Percentiles rank a stretch among this genome's conserved stretches.
These are phyloP conservation scores for Pharmacophagus antenor DNA, from an alignment of 2,888 invertebrate genomes.

Conservation along the genomic window DNA sequence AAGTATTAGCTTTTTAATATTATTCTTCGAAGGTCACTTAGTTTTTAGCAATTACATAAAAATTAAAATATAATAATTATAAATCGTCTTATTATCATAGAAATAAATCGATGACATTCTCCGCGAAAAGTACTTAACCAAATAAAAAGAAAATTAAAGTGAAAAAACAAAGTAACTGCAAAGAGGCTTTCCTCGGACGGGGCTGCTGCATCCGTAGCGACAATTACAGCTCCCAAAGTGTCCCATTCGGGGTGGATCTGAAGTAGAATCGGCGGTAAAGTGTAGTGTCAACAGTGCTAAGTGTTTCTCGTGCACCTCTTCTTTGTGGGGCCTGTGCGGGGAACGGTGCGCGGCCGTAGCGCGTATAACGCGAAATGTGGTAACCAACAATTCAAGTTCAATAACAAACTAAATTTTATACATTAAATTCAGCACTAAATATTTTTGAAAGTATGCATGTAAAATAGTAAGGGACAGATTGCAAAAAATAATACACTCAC, in stretches of 20 bases:
- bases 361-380: conserved; percentile 26
- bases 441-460: too few species aligned
- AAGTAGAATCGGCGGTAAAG: conserved; percentile 68
- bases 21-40: too few species aligned
- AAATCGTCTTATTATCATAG: not conserved
- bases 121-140: not conserved
- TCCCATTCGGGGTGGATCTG: conserved; percentile 46
- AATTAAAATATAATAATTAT: not conserved
- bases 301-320: conserved; percentile 70
- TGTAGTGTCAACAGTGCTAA: conserved; percentile 78
- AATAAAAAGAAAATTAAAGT: not conserved
- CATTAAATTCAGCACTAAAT: too few species aligned
- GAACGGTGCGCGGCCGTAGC: conserved; percentile 25
- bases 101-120: not conserved
- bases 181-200: conserved; percentile 21
- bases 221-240: conserved; percentile 46
- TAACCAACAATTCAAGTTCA: conserved; percentile 33
- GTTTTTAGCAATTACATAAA: too few species aligned
- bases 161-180: conserved; percentile 12
- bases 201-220: conserved; percentile 36
- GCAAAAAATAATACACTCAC: too few species aligned
- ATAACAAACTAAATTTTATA: too few species aligned
- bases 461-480: too few species aligned
- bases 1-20: too few species aligned
- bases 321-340: conserved; percentile 60